Conservation (phyloP, 2,113 vertebrate genomes). For the Odontesthes bonariensis region DNA sequence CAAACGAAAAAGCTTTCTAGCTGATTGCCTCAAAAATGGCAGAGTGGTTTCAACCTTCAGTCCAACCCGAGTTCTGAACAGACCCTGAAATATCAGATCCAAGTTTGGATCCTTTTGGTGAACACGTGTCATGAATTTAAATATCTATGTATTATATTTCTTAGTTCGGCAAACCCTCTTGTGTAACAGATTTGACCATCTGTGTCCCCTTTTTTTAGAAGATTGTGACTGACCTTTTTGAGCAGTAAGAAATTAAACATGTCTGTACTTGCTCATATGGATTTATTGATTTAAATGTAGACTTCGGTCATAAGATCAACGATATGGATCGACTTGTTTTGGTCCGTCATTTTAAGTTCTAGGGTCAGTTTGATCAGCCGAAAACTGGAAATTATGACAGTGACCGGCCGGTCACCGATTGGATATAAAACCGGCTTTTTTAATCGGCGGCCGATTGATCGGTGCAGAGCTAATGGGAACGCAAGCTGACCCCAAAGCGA, state of each 20-base stretch:
- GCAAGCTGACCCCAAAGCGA: too few relatives aligned
- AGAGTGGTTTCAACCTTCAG: too few relatives aligned
- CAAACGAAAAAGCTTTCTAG: too few relatives aligned
- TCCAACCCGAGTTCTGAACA: neutral
- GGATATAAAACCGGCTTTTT: too few relatives aligned
- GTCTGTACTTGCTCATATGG: neutral
- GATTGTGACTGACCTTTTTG: neutral
- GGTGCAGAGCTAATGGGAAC: too few relatives aligned
- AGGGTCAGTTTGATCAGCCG: too few relatives aligned
- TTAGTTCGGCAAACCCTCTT: neutral
- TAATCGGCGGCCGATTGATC: too few relatives aligned
- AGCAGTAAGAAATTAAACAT: neutral
- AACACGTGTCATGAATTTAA: neutral
- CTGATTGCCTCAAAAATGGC: too few relatives aligned
- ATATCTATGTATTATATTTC: neutral
- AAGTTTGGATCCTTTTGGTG: neutral
- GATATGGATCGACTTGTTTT: neutral
- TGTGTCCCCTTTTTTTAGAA: neutral
- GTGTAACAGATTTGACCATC: neutral
- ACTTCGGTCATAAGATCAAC: neutral
- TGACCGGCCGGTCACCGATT: too few relatives aligned
- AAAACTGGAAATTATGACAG: too few relatives aligned
- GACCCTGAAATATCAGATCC: neutral
- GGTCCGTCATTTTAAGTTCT: neutral
- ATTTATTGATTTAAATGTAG: neutral